phyloP scores from a whole-genome alignment of 2,797 vertebrate genomes.

The Cirrhinus mrigala region DNA sequence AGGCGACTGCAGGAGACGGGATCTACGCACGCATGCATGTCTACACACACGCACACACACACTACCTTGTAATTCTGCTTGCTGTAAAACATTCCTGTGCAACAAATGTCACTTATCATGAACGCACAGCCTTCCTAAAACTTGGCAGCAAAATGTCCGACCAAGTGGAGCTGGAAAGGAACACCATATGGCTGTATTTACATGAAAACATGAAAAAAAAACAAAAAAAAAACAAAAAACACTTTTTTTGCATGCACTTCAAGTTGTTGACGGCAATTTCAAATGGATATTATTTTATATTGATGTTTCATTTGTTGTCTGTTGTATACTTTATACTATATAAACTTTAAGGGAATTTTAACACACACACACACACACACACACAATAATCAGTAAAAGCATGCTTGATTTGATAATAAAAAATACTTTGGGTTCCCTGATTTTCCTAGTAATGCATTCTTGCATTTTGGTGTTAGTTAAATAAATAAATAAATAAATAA shows the following conservation, averaged over 20 bases:
- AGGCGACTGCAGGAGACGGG: constrained; percentile 66
- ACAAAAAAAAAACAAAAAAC: constrained; percentile 66
- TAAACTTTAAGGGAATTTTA: constrained; percentile 73
- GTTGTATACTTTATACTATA: constrained; percentile 83
- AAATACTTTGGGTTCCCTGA: constrained; percentile 42
- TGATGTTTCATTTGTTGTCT: constrained; percentile 90
- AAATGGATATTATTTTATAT: constrained; percentile 89
- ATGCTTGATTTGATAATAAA: constrained; percentile 64
- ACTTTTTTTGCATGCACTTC: constrained; percentile 92
- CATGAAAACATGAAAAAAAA: constrained; percentile 63
- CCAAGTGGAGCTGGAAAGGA: constrained; percentile 78
- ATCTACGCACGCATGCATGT: constrained; percentile 69
- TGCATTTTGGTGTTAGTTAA: constrained; percentile 15
- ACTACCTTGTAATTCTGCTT: constrained; percentile 82
- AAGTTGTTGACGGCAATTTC: constrained; percentile 83
- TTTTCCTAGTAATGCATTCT: constrained; percentile 34
- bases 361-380: constrained; percentile 48
- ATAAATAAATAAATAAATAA: neutral
- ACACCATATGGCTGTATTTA: constrained; percentile 82
- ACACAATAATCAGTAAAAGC: constrained; percentile 48
- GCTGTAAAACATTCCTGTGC: constrained; percentile 86
- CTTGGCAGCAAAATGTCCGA: constrained; percentile 82
- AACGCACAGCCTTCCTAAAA: constrained; percentile 83
- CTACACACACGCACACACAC: constrained; percentile 53
- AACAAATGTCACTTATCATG: constrained; percentile 82